Percentiles rank a stretch among this genome's conserved stretches.
These are phyloP conservation scores for Cichladusa arquata DNA, from an alignment of 2,113 vertebrate species.

Conservation along the genomic window DNA sequence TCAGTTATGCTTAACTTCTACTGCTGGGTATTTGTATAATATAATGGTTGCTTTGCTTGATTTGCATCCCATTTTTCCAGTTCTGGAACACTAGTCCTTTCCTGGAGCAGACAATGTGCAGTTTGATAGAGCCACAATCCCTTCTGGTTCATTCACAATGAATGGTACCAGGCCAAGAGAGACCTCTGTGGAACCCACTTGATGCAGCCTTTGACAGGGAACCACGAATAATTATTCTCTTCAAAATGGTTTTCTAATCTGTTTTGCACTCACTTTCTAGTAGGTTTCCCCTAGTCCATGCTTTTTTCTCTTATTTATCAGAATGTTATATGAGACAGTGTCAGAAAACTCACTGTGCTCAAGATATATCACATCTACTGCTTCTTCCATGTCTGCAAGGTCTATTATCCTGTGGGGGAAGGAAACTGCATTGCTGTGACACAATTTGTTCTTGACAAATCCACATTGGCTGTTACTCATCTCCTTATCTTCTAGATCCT, in stretches of 20 bases:
- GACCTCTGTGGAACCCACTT: not conserved
- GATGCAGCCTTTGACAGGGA: not conserved
- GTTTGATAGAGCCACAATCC: not conserved
- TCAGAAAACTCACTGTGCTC: not conserved
- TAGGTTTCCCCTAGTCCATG: not conserved
- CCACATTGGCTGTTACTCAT: not conserved
- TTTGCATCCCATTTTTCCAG: not conserved
- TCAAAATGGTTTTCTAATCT: not conserved
- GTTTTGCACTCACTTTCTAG: not conserved
- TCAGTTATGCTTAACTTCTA: not conserved
- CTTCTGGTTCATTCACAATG: not conserved
- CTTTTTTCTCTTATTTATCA: slow-evolving; percentile 12
- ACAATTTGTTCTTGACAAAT: slow-evolving; percentile 32
- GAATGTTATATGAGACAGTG: not conserved
- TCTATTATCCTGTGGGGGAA: not conserved
- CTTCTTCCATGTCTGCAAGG: not conserved
- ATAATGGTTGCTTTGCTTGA: not conserved
- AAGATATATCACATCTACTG: not conserved
- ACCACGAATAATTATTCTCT: not conserved
- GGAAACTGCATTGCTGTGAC: slow-evolving; percentile 15
- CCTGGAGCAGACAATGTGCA: not conserved
- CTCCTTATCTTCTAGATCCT: not conserved
- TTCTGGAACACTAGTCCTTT: not conserved
- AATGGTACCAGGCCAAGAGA: not conserved
- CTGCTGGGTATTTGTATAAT: not conserved